A percentile compares a stretch with the other conserved stretches of the same genome.
These are phyloP conservation scores for Cliona cf. orientalis DNA, from an alignment of 37 sponge, comb jelly and placozoan genomes.

Conservation along the genomic window DNA sequence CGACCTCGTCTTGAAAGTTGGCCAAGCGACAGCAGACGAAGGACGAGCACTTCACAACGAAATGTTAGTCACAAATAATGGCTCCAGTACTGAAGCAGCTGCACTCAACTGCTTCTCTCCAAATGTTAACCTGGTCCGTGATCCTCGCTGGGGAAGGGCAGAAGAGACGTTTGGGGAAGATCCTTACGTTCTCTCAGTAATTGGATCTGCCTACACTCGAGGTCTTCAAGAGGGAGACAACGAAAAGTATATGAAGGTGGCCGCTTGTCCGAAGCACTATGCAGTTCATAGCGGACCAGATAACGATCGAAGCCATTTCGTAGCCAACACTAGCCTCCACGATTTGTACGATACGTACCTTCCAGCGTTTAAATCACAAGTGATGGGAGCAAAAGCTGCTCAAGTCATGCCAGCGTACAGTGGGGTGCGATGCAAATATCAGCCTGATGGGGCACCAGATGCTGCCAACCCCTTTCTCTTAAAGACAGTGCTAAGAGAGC, in stretches of 20 bases:
- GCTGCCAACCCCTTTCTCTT: slow-evolving; percentile 76
- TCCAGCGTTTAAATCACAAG: slow-evolving; percentile 78
- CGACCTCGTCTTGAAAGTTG: slow-evolving; percentile 45
- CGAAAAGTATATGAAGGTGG: slow-evolving; percentile 60
- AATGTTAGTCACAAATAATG: slow-evolving; percentile 50
- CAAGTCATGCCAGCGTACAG: slow-evolving; percentile 86
- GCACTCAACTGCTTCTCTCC: slow-evolving; percentile 87
- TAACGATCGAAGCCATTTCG: slow-evolving; percentile 24
- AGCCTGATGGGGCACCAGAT: slow-evolving; percentile 74
- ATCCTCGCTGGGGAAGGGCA: slow-evolving; percentile 78
- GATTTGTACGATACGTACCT: slow-evolving; percentile 79
- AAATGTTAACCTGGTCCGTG: slow-evolving; percentile 79
- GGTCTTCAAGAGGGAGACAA: slow-evolving; percentile 71
- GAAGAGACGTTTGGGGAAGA: slow-evolving; percentile 79
- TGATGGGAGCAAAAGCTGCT: slow-evolving; percentile 59
- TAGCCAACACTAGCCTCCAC: slow-evolving; percentile 56
- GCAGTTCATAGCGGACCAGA: slow-evolving; percentile 83
- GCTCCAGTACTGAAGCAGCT: slow-evolving; percentile 81
- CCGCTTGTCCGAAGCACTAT: slow-evolving; percentile 79
- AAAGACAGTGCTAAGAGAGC: slow-evolving; percentile 52
- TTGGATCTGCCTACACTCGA: slow-evolving; percentile 61
- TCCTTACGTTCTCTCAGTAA: slow-evolving; percentile 58
- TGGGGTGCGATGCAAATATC: slow-evolving; percentile 30
- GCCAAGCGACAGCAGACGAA: slow-evolving; percentile 57
- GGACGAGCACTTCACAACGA: slow-evolving; percentile 81